Evolutionary conservation across 2,113 vertebrate genomes (phyloP).

Genomic region (Hippocampus abdominalis): DNA sequence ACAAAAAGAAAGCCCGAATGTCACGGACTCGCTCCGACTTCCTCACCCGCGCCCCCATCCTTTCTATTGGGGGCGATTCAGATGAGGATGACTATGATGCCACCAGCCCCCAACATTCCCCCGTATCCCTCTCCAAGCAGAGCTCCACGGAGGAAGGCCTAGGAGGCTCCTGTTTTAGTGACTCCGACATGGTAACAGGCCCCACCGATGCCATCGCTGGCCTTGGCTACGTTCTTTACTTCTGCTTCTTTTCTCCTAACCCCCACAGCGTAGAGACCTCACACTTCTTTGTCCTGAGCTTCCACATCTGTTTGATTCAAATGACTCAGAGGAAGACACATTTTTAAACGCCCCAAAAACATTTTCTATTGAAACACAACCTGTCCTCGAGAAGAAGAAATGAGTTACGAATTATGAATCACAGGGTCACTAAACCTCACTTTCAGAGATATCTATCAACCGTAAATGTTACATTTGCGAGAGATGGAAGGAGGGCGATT

Average conservation of each 20-base stretch:
- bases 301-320: slow-evolving; percentile 9
- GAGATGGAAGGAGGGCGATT: background rate
- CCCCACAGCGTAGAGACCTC: slow-evolving; percentile 68
- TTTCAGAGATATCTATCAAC: slow-evolving; percentile 1
- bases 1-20: slow-evolving; percentile 99
- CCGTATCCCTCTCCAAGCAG: slow-evolving; percentile 77
- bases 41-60: slow-evolving; percentile 91
- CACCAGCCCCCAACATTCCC: slow-evolving; percentile 77
- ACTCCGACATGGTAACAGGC: slow-evolving; percentile 98
- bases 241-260: slow-evolving; percentile 74
- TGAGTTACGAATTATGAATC: background rate
- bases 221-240: slow-evolving; percentile 37
- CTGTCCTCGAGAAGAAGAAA: background rate
- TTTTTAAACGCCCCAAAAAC: slow-evolving; percentile 17
- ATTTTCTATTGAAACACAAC: background rate
- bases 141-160: slow-evolving; percentile 74
- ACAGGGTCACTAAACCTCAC: background rate
- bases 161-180: slow-evolving; percentile 95
- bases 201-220: slow-evolving; percentile 37
- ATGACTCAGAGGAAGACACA: slow-evolving; percentile 22
- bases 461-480: slow-evolving; percentile 6
- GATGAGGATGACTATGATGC: slow-evolving; percentile 89
- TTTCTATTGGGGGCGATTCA: slow-evolving; percentile 86
- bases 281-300: slow-evolving; percentile 44
- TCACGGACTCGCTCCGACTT: slow-evolving; percentile 99